Base-by-base conservation (phyloP, 2,888 invertebrate genomes). In the Zele albiditarsus region DNA sequence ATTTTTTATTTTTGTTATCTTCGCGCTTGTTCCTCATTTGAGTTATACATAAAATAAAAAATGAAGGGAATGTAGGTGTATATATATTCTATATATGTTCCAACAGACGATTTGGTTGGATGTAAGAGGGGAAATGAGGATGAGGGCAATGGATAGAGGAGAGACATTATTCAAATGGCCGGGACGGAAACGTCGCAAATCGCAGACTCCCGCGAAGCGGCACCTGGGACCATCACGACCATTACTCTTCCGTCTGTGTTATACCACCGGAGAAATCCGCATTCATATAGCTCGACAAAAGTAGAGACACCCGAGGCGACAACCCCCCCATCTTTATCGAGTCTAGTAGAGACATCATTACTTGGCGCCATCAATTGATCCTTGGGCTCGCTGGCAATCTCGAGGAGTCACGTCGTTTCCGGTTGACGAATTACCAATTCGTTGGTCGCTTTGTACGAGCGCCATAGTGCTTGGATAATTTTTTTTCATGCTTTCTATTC, bases 181-280 rank as follows among this genome's bases (percentile, higher is more conserved):
- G 74, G 72, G 75, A 80, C 80, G 80, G 80, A 82, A 80, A 77
- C 78, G 79, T 81, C 80, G 79, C 82, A 81, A 81, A 82, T 82
- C 81, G 82, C 78, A 76, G 77, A 79, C 78, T 78, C 80, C 76
- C 72, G 79, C 73, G 76, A 75, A 76, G 77, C 79, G 75, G 66
- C 81, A 82, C 82, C 82, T 81, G 81, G 78, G 80, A 79, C 76
- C 75, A 49, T 58, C 76, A 69, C 78, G 76, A 77, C 79, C 78
- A 81, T 82, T 79, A 80, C 79, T 82, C 82, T 80, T 80, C 49
- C 74, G 75, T 75, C 76, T 71, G 69, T 73, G 66, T 73, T 70
- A 72, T 25, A 42, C 53, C 68, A 49, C 74, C 53, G 20, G 69
- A 75, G 63, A 73, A 73, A 68, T 67, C 63, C 58, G 73, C 71